phyloP scores from a whole-genome alignment of 2,797 vertebrate genomes.

The Sparidentex hasta region DNA sequence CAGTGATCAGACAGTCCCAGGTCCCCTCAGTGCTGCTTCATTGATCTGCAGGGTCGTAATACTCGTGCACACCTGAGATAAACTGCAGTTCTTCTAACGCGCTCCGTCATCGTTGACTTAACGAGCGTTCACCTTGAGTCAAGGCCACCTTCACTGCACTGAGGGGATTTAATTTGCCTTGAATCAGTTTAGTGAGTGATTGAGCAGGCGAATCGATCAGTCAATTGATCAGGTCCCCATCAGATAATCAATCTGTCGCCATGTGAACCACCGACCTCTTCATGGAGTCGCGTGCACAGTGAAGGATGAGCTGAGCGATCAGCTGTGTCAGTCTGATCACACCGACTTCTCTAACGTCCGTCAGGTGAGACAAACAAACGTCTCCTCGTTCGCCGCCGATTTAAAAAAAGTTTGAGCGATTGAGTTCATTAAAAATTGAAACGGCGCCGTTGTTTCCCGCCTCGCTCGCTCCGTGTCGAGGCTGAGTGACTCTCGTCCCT shows the following conservation, averaged over 20 bases:
- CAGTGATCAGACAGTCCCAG: no score
- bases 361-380: neutral
- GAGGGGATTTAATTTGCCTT: conserved; percentile 22
- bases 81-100: no score
- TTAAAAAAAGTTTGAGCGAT: neutral
- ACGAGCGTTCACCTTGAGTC: conserved; percentile 37
- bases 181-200: conserved; percentile 33
- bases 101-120: neutral
- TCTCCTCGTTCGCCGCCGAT: neutral
- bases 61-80: no score
- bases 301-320: conserved; percentile 50
- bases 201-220: conserved; percentile 3
- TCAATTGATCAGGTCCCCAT: conserved; percentile 47
- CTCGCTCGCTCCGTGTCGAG: neutral
- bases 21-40: no score
- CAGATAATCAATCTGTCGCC: conserved; percentile 39
- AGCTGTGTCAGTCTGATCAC: no score
- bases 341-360: neutral
- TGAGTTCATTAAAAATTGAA: neutral
- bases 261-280: conserved; percentile 32
- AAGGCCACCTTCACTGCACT: conserved; percentile 35
- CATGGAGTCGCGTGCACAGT: conserved; percentile 20
- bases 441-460: neutral
- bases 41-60: no score
- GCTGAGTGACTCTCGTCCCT: conserved; percentile 30